Evolutionary conservation across 2,113 vertebrate species (phyloP).

Genomic region (Heterotis niloticus): DNA sequence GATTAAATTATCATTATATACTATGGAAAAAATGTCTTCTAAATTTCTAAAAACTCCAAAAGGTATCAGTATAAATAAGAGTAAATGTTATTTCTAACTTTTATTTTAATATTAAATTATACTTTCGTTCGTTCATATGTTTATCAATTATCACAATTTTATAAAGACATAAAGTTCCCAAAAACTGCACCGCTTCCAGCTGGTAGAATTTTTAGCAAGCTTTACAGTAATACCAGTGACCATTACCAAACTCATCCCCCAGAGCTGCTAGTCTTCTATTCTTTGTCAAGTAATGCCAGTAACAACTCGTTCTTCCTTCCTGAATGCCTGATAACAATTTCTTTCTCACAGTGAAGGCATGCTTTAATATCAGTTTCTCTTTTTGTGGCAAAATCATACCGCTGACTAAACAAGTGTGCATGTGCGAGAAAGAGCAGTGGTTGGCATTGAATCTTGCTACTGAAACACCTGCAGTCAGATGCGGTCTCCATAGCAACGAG

Average conservation of each 20-base stretch:
- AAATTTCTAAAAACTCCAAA: too few relatives aligned
- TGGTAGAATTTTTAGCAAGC: neutral
- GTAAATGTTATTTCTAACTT: too few relatives aligned
- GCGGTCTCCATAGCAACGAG: constrained; percentile 70
- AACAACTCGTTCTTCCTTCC: neutral
- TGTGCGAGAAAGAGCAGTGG: constrained; percentile 39
- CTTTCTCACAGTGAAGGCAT: neutral
- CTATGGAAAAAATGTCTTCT: too few relatives aligned
- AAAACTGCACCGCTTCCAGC: constrained; percentile 2
- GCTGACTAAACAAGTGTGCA: neutral
- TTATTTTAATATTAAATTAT: too few relatives aligned
- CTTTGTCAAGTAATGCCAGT: too few relatives aligned
- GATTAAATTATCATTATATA: too few relatives aligned
- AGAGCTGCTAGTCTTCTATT: too few relatives aligned
- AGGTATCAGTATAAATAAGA: too few relatives aligned
- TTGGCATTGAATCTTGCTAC: constrained; percentile 59
- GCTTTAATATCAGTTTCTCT: neutral
- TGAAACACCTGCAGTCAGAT: constrained; percentile 70
- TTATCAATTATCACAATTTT: too few relatives aligned
- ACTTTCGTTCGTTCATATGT: too few relatives aligned
- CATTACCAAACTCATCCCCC: too few relatives aligned
- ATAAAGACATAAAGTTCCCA: too few relatives aligned
- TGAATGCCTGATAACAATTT: neutral
- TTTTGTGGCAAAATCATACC: neutral
- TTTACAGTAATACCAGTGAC: neutral